These are phyloP conservation scores for Adelges cooleyi DNA, from an alignment of 1,140 invertebrate species.

Conservation along the genomic window DNA sequence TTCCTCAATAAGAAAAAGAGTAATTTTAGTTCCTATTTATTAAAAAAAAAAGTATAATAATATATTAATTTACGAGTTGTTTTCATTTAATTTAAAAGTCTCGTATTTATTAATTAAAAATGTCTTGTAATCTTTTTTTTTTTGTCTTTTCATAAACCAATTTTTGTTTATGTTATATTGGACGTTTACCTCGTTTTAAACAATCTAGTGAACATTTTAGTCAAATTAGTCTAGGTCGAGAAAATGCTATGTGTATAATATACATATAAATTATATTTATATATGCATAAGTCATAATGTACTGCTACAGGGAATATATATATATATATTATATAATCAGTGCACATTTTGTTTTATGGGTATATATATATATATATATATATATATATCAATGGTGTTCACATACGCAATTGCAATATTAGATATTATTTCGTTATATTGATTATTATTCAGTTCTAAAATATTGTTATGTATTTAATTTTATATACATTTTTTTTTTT, in stretches of 20 bases:
- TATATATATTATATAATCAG: slow-evolving; percentile 6
- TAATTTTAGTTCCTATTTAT: slow-evolving; percentile 29
- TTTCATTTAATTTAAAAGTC: slow-evolving; percentile 12
- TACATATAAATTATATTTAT: neutral
- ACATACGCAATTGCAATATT: slow-evolving; percentile 14
- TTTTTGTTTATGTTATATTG: slow-evolving; percentile 1
- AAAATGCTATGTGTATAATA: neutral
- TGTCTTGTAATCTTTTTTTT: neutral
- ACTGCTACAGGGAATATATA: neutral
- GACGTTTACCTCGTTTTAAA: slow-evolving; percentile 21
- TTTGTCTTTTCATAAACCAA: neutral
- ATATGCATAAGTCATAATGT: neutral
- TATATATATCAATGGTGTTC: neutral
- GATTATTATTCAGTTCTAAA: slow-evolving; percentile 7
- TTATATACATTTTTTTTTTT: too few species aligned
- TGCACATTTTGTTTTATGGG: too few species aligned
- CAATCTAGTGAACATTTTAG: slow-evolving; percentile 28
- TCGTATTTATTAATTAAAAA: slow-evolving; percentile 5
- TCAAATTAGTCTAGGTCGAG: slow-evolving; percentile 9
- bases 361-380: too few species aligned
- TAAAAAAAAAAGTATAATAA: slow-evolving; percentile 18
- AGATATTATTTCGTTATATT: slow-evolving; percentile 8
- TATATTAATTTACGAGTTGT: slow-evolving; percentile 16
- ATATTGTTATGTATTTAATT: neutral
- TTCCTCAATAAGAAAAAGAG: slow-evolving; percentile 27